Percentiles rank a stretch among this genome's conserved stretches.
These are phyloP conservation scores for Adelphocoris suturalis DNA, from an alignment of 2,888 invertebrate genomes.

Conservation along the genomic window DNA sequence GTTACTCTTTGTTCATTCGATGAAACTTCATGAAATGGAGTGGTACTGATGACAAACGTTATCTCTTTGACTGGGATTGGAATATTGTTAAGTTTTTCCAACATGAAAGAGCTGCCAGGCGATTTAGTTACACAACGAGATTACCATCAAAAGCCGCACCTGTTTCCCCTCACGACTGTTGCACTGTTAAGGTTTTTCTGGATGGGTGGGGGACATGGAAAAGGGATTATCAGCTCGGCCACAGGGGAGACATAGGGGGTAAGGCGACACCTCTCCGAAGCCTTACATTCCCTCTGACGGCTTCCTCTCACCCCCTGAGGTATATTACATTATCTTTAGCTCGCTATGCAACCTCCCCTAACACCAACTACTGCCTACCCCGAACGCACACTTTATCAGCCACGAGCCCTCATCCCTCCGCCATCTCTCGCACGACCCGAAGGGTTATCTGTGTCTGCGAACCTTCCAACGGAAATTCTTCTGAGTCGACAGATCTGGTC, in stretches of 20 bases:
- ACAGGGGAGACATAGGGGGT: slow-evolving; percentile 9
- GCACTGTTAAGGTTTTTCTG: slow-evolving; percentile 18
- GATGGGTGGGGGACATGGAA: not conserved
- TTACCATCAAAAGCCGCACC: not conserved
- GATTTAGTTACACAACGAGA: slow-evolving; percentile 10
- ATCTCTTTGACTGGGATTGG: too few relatives aligned
- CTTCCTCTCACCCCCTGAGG: not conserved
- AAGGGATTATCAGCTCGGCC: slow-evolving; percentile 28
- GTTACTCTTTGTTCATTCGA: too few relatives aligned
- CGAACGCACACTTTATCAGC: not conserved
- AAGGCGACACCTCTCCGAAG: slow-evolving; percentile 54
- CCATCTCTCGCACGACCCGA: not conserved
- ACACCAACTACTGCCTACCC: not conserved
- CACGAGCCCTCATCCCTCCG: not conserved
- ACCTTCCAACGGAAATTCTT: slow-evolving; percentile 10
- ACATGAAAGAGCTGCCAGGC: not conserved
- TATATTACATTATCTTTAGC: slow-evolving; percentile 63
- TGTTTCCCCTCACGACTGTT: slow-evolving; percentile 1
- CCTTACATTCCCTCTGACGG: slow-evolving; percentile 34
- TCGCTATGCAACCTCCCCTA: slow-evolving; percentile 25
- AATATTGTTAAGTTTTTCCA: not conserved
- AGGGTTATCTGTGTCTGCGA: not conserved
- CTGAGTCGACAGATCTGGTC: slow-evolving; percentile 20
- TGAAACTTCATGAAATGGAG: too few relatives aligned
- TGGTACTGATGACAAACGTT: too few relatives aligned